Base-by-base conservation (phyloP, 2,797 vertebrate genomes). In the Gymnocypris eckloni region DNA sequence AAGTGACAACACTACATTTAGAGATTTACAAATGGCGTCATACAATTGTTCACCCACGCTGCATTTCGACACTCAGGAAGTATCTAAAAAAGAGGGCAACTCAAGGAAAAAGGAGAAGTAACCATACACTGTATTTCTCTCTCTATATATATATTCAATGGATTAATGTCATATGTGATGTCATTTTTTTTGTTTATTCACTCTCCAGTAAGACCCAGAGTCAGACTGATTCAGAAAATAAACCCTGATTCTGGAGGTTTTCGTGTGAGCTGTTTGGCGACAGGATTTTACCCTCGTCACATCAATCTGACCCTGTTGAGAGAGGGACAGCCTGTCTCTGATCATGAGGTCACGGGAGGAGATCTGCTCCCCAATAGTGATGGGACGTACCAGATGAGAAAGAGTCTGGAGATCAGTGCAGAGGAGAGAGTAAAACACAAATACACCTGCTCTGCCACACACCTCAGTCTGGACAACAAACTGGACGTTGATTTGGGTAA, bases 231-330 rank as follows among this genome's bases (percentile, higher is more conserved):
- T 0, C 6, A 64, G n/a, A 64, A 28, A 64, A 0, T 6, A 50
- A 56, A 56, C n/a, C 3, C n/a, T 15, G 48, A 50, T 56, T 56
- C 52, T 56, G 48, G 48, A 15, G 59, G 59, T 22, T 64, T 13
- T 64, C 4, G 22, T n/a, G 59, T 64, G 59, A 50, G 48, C 15
- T 50, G 48, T 50, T 50, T 50, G 48, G 48, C 48, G 15, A 15
- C 48, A 41, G 39, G 39, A 41, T 91, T 91, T 82, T 43, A 43
- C 41, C 41, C 41, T 43, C 41, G 41, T 43, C 41, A 43, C 41
- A 43, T 43, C 41, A 43, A 43, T 8, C 8, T 43, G 41, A 43
- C 41, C 41, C 41, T 43, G 41, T 43, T 43, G 3, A 43, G 8
- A 43, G 8, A 43, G 1, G 41, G 41, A 3, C 41, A 43, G 41